A percentile compares a stretch with the other conserved stretches of the same genome.
These are phyloP conservation scores for Cydia pomonella DNA, from an alignment of 1,140 invertebrate genomes.

Conservation along the genomic window DNA sequence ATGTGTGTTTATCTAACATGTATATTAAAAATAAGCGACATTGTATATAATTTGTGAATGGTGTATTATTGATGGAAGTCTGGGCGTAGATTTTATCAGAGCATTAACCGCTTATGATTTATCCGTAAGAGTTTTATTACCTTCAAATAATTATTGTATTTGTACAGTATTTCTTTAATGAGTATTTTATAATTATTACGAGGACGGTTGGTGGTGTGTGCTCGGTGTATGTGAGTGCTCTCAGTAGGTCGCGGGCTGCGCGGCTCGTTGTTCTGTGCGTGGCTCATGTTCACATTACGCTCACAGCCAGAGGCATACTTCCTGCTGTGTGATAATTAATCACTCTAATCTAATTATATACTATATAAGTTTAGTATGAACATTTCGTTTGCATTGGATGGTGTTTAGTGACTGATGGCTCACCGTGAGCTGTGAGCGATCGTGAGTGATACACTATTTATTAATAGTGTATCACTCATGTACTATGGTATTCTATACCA, in stretches of 20 bases:
- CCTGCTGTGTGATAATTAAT: not conserved
- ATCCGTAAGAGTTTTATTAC: slow-evolving; percentile 69
- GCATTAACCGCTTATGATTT: slow-evolving; percentile 63
- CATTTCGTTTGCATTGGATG: not conserved
- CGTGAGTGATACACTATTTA: too few relatives aligned
- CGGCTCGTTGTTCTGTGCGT: not conserved
- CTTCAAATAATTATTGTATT: slow-evolving; percentile 73
- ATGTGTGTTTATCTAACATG: slow-evolving; percentile 77
- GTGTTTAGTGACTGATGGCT: not conserved
- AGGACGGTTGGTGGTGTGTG: slow-evolving; percentile 45
- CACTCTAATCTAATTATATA: too few relatives aligned
- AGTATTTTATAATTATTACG: slow-evolving; percentile 69
- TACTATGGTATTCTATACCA: too few relatives aligned
- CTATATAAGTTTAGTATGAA: not conserved
- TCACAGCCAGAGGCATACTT: not conserved
- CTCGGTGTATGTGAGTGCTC: slow-evolving; percentile 32
- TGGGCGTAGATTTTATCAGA: slow-evolving; percentile 60
- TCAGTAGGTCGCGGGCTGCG: not conserved
- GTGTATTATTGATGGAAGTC: slow-evolving; percentile 68
- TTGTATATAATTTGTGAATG: slow-evolving; percentile 79
- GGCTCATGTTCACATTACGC: not conserved
- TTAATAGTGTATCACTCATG: too few relatives aligned
- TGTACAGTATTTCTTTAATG: slow-evolving; percentile 80
- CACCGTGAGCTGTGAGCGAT: not conserved
- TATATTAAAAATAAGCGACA: slow-evolving; percentile 71